These are phyloP conservation scores for Agrochola lota DNA, from an alignment of 2,888 invertebrate genomes.

Conservation along the genomic window DNA sequence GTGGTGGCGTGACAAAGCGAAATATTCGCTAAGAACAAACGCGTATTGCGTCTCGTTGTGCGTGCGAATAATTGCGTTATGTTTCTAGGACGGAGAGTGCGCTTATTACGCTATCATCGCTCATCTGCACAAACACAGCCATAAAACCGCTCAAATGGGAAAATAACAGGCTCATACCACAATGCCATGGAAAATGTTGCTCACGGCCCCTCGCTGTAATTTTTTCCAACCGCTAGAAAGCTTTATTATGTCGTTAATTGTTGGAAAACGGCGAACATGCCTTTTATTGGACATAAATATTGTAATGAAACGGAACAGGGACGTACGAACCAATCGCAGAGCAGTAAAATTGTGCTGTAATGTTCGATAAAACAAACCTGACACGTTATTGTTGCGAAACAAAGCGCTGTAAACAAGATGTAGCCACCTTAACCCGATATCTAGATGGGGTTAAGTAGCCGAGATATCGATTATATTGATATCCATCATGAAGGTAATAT, in stretches of 20 bases:
- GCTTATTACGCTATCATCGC: constrained; percentile 83
- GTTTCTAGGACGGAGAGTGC: constrained; percentile 86
- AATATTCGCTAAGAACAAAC: constrained; percentile 59
- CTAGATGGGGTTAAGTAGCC: constrained; percentile 60
- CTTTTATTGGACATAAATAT: constrained; percentile 73
- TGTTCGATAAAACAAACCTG: constrained; percentile 63
- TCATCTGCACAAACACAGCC: constrained; percentile 84
- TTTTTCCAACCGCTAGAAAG: constrained; percentile 87
- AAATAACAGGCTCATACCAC: constrained; percentile 89
- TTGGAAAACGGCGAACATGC: constrained; percentile 74
- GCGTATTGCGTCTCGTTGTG: constrained; percentile 77
- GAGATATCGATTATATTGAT: constrained; percentile 57
- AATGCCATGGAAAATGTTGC: constrained; percentile 87
- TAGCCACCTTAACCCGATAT: constrained; percentile 55
- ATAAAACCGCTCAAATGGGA: constrained; percentile 90
- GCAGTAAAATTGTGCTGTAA: constrained; percentile 58
- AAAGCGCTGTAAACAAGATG: constrained; percentile 61
- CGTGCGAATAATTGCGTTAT: constrained; percentile 89
- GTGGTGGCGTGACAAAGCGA: constrained; percentile 56
- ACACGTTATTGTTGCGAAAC: constrained; percentile 65
- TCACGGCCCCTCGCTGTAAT: constrained; percentile 75
- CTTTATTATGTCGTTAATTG: constrained; percentile 79
- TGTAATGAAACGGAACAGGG: constrained; percentile 67
- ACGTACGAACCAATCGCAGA: constrained; percentile 69
- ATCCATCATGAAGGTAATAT: constrained; percentile 54